Evolutionary conservation across 2,888 invertebrate species (phyloP).

Genomic region (Anaspis maculata): DNA sequence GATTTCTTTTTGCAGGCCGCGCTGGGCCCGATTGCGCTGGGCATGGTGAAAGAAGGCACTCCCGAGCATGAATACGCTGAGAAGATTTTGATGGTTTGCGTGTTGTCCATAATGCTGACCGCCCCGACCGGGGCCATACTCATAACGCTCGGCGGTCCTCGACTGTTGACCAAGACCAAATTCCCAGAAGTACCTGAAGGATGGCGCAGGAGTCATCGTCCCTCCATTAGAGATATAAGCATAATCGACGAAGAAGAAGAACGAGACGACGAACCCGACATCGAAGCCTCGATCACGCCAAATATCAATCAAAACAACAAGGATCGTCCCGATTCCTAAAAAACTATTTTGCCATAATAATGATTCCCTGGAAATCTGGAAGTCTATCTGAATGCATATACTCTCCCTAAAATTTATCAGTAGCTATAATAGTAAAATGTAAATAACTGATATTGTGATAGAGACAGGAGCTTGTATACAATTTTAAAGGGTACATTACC

Average conservation of each 20-base stretch:
- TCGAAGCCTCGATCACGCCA: slow-evolving; percentile 8
- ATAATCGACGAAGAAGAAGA: slow-evolving; percentile 79
- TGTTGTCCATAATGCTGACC: slow-evolving; percentile 75
- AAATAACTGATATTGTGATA: no score
- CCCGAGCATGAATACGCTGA: slow-evolving; percentile 54
- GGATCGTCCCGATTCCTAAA: no score
- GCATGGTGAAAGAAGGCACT: slow-evolving; percentile 45
- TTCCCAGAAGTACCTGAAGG: slow-evolving; percentile 64
- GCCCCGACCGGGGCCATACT: slow-evolving; percentile 78
- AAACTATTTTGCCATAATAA: no score
- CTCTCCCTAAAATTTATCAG: no score
- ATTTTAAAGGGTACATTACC: no score
- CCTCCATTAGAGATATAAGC: slow-evolving; percentile 78
- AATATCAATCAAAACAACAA: slow-evolving; percentile 7
- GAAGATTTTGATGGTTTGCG: slow-evolving; percentile 65
- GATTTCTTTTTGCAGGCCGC: slow-evolving; percentile 57
- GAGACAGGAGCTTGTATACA: no score
- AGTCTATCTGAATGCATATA: no score
- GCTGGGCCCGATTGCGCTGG: slow-evolving; percentile 68
- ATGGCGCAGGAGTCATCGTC: slow-evolving; percentile 73
- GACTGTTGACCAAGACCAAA: slow-evolving; percentile 68
- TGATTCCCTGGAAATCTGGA: no score
- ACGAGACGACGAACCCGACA: slow-evolving; percentile 5
- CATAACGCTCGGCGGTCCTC: slow-evolving; percentile 70
- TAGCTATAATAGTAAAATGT: no score